Percentiles rank a stretch among this genome's conserved stretches.
Evolutionary conservation across 35 echinoderm and acorn worm genomes (phyloP).

Genomic region (Antedon bifida): DNA sequence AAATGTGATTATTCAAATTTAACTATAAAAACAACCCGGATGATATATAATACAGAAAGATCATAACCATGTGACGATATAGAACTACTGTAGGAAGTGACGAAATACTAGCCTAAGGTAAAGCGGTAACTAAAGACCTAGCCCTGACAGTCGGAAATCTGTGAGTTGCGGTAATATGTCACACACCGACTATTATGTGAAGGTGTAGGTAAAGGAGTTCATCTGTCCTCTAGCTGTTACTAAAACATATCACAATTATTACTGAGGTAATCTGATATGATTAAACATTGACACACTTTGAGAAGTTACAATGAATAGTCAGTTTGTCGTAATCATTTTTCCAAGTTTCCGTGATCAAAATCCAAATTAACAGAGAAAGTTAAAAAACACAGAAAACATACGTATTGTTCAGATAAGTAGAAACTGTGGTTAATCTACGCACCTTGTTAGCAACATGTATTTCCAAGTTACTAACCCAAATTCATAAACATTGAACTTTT

Average conservation of each 20-base stretch:
- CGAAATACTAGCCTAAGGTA: neutral
- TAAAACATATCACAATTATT: neutral
- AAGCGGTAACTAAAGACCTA: neutral
- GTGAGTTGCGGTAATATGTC: neutral
- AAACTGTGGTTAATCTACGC: too few species aligned
- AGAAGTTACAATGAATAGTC: neutral
- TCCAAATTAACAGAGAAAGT: too few species aligned
- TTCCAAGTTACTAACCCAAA: too few species aligned
- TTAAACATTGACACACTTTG: neutral
- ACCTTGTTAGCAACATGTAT: too few species aligned
- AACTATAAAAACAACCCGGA: too few species aligned
- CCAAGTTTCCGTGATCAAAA: neutral
- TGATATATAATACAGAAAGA: too few species aligned
- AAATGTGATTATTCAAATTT: too few species aligned
- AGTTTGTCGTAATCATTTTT: neutral
- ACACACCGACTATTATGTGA: neutral
- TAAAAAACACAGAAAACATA: too few species aligned
- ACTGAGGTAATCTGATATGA: neutral
- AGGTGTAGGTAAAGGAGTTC: neutral
- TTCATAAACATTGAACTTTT: too few species aligned
- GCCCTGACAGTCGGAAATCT: neutral
- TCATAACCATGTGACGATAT: too few species aligned
- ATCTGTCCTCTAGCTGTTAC: neutral
- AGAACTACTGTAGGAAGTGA: neutral
- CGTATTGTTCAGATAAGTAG: too few species aligned